Percentiles rank a stretch among this genome's conserved stretches.
Conservation (phyloP, 2,888 invertebrate species). For the Glomeris marginata region DNA sequence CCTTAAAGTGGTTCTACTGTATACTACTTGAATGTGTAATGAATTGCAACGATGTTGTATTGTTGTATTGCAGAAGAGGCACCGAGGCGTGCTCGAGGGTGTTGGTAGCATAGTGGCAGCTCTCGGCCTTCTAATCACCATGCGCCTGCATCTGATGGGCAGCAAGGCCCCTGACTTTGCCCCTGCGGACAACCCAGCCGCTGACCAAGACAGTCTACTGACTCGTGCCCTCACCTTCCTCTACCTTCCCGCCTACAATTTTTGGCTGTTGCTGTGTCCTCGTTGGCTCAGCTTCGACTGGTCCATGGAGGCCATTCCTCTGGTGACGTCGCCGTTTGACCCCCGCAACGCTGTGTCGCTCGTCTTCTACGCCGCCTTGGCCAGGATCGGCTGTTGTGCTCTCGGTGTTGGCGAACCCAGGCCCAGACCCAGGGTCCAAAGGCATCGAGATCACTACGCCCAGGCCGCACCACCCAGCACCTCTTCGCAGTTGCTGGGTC, state of each 20-base stretch:
- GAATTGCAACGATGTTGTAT: background rate
- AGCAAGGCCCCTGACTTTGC: constrained; percentile 64
- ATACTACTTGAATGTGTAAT: background rate
- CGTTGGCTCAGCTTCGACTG: constrained; percentile 88
- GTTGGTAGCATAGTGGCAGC: constrained; percentile 41
- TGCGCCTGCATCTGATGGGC: constrained; percentile 60
- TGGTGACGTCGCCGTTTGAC: constrained; percentile 62
- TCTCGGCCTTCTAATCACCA: constrained; percentile 50
- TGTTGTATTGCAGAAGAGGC: constrained; percentile 20
- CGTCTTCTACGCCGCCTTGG: constrained; percentile 47
- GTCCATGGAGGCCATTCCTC: constrained; percentile 94
- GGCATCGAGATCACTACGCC: too few relatives aligned
- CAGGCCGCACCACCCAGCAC: too few relatives aligned
- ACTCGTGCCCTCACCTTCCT: constrained; percentile 78
- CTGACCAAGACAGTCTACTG: constrained; percentile 62
- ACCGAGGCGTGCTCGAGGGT: constrained; percentile 27
- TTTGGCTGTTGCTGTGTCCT: constrained; percentile 72
- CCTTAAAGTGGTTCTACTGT: too few relatives aligned
- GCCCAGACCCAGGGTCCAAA: background rate
- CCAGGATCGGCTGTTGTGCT: constrained; percentile 19
- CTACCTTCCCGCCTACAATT: constrained; percentile 82
- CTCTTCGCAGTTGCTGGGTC: too few relatives aligned
- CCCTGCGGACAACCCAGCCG: constrained; percentile 88
- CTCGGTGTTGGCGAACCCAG: background rate
- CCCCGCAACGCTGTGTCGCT: constrained; percentile 58